Percentiles rank a stretch among this genome's conserved stretches.
These are phyloP conservation scores for Erpobdella octoculata DNA, from an alignment of 2,888 invertebrate species.

Conservation along the genomic window DNA sequence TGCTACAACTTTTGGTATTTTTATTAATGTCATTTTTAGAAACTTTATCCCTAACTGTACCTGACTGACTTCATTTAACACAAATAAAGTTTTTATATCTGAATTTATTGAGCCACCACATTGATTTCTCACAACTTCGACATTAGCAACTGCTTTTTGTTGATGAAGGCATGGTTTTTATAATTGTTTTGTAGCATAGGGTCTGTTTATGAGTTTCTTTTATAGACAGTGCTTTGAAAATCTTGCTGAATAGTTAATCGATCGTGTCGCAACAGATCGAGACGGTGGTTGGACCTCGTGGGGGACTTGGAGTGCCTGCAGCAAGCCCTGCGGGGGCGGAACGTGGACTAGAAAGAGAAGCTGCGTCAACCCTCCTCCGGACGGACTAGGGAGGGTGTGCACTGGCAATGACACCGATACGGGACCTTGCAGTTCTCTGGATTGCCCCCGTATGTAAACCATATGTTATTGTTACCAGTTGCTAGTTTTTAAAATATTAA, in stretches of 20 bases:
- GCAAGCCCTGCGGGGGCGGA: conserved; percentile 30
- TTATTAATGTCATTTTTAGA: neutral
- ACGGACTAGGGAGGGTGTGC: conserved; percentile 29
- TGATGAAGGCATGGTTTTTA: too few species aligned
- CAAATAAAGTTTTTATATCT: too few species aligned
- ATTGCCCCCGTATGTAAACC: conserved; percentile 28
- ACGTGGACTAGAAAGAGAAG: conserved; percentile 16
- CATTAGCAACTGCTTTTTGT: too few species aligned
- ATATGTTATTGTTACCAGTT: neutral
- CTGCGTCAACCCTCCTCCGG: conserved; percentile 27
- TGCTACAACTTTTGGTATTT: neutral
- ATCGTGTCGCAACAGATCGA: conserved; percentile 27
- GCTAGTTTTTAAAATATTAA: too few species aligned
- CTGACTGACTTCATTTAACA: too few species aligned
- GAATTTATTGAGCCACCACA: too few species aligned
- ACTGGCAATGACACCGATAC: conserved; percentile 19
- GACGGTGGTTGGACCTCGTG: conserved; percentile 32
- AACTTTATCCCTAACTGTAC: neutral
- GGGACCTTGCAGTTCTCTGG: conserved; percentile 29
- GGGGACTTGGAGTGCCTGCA: conserved; percentile 30
- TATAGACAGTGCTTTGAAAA: neutral
- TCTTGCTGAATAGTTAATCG: neutral
- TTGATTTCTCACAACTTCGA: neutral
- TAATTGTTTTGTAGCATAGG: too few species aligned
- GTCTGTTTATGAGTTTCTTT: too few species aligned